A percentile compares a stretch with the other conserved stretches of the same genome.
Conservation (phyloP, 2,888 invertebrate species). For the Lasioglossum lativentre region DNA sequence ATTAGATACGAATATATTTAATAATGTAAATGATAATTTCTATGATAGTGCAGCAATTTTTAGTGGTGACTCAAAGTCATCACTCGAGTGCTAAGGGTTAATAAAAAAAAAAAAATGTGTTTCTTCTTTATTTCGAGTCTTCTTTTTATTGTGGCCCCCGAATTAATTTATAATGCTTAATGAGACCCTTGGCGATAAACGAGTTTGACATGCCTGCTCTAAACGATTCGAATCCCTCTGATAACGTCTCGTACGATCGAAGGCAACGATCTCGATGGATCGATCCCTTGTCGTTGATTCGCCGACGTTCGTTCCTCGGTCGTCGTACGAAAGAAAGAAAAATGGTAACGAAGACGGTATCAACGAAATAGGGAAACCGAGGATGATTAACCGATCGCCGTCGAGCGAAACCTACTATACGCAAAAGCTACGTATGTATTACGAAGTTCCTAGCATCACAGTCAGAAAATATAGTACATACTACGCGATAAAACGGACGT, state of each 20-base stretch:
- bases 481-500: constrained; percentile 50
- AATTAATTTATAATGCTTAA: too few species aligned
- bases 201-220: too few species aligned
- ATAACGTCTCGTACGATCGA: constrained; percentile 12
- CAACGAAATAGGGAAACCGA: constrained; percentile 34
- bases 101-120: too few species aligned
- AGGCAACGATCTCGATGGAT: not conserved
- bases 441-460: constrained; percentile 78
- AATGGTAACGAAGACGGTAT: constrained; percentile 19
- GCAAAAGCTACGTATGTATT: constrained; percentile 56
- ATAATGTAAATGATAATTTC: too few species aligned
- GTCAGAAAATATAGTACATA: constrained; percentile 79
- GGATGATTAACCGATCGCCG: constrained; percentile 21
- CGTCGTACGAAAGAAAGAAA: not conserved
- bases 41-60: too few species aligned
- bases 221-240: not conserved
- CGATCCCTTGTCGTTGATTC: not conserved
- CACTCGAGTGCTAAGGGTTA: too few species aligned
- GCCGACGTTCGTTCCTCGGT: not conserved
- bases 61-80: too few species aligned
- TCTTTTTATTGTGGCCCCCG: too few species aligned
- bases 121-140: too few species aligned
- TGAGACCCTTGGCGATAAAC: too few species aligned
- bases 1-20: too few species aligned
- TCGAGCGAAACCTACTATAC: constrained; percentile 48